Base-by-base conservation (phyloP, 2,888 invertebrate genomes). In the Theodoxus fluviatilis region DNA sequence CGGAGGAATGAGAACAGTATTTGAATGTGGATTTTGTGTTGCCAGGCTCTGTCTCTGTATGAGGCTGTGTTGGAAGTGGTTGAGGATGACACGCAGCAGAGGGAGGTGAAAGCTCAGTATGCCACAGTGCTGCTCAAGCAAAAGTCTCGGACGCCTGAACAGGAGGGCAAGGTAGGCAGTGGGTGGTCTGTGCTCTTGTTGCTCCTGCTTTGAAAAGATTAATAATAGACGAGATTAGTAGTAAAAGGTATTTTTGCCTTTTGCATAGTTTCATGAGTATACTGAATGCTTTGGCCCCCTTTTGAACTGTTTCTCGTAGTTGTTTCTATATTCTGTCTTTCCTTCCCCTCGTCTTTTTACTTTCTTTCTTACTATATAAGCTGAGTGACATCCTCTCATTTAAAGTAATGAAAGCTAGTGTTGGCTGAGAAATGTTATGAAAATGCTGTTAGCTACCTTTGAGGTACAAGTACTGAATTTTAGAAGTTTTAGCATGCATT, bases 21-120 rank as follows among this genome's bases (percentile, higher is more conserved):
- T n/a, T n/a, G n/a, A n/a, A n/a, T n/a, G n/a, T n/a, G n/a, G n/a
- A n/a, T n/a, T n/a, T n/a, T n/a, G n/a, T n/a, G n/a, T n/a, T n/a
- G n/a, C n/a, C 65, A 78, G 78, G 72, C 73, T 33, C 37, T 75
- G 15, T 40, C 69, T 15, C 25, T 74, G 18, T 75, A 73, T 63
- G 66, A 74, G 52, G 61, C 52, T 3, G 15, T 73, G 25, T 55
- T 76, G 28, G 22, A 43, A 52, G 71, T 63, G 2, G 75, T 72
- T 47, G 61, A 61, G n/a, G 74, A 71, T 57, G 63, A 38, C 38
- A 63, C 43, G 1, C 73, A 71, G 52, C 73, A 70, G 33, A 83
- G 7, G 77, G 83, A 37, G 83, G 91, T 67, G 75, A 91, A 47
- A 79, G 85, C 55, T 82, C 88, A 75, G 89, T 90, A 80, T 31